These are phyloP conservation scores for Schlechtendalia chinensis DNA, from an alignment of 1,140 invertebrate genomes.

Conservation along the genomic window DNA sequence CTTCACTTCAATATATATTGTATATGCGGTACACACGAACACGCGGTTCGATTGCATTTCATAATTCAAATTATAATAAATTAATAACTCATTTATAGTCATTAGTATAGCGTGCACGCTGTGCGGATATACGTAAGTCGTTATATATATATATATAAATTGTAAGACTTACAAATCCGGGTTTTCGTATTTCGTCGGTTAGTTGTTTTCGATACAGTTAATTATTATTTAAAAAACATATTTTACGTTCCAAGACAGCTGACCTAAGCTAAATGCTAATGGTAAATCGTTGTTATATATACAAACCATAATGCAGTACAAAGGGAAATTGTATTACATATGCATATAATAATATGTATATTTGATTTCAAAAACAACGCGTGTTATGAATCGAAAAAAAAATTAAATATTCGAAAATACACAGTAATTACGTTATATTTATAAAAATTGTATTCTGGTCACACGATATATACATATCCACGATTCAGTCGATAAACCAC, in stretches of 20 bases:
- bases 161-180: not conserved
- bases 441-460: no score
- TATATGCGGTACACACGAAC: not conserved
- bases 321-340: not conserved
- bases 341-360: not conserved
- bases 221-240: not conserved
- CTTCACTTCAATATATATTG: not conserved
- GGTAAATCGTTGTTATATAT: conserved; percentile 13
- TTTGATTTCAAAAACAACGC: not conserved
- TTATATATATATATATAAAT: no score
- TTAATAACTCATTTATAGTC: not conserved
- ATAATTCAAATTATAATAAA: no score
- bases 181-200: not conserved
- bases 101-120: not conserved
- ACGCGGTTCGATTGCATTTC: no score
- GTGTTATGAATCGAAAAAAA: not conserved
- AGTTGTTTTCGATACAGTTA: conserved; percentile 6
- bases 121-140: not conserved
- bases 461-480: no score
- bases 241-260: conserved; percentile 2
- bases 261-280: not conserved
- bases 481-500: not conserved
- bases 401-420: not conserved
- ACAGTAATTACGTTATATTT: not conserved
- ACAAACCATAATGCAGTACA: not conserved